Conservation (phyloP, 2,888 invertebrate species). For the Drosophila prostipennis region DNA sequence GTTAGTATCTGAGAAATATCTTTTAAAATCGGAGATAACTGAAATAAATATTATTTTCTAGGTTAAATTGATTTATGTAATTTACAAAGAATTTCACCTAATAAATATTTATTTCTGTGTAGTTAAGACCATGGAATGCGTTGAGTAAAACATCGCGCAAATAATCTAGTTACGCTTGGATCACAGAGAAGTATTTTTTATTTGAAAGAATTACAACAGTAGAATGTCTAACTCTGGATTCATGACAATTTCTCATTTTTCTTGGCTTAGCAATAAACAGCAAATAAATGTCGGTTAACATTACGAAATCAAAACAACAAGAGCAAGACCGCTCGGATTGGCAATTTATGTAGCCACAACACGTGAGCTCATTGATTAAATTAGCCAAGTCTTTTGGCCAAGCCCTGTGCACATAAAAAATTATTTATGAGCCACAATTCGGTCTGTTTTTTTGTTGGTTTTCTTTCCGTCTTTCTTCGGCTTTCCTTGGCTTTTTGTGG, state of each 20-base stretch:
- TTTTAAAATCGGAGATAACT: too few species aligned
- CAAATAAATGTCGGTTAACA: constrained; percentile 64
- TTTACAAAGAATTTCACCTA: constrained; percentile 3
- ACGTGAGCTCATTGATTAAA: constrained; percentile 79
- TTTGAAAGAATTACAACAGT: constrained; percentile 11
- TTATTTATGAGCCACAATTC: constrained; percentile 68
- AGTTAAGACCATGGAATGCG: constrained; percentile 53
- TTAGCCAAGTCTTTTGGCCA: constrained; percentile 62
- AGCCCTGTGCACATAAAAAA: constrained; percentile 63
- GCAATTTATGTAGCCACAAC: constrained; percentile 70
- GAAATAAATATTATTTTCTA: too few species aligned
- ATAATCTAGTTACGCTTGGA: constrained; percentile 35
- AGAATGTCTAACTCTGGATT: constrained; percentile 8
- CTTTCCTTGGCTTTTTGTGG: constrained; percentile 43
- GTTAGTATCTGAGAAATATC: too few species aligned
- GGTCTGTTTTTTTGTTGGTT: constrained; percentile 25
- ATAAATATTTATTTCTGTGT: constrained; percentile 12
- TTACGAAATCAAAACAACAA: constrained; percentile 60
- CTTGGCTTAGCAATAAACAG: constrained; percentile 53
- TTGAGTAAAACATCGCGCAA: constrained; percentile 45
- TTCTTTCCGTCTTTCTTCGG: constrained; percentile 26
- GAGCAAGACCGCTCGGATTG: constrained; percentile 38
- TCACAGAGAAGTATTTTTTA: constrained; percentile 4
- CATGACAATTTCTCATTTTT: constrained; percentile 68
- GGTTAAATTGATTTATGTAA: too few species aligned